Percentiles rank a stretch among this genome's conserved stretches.
Evolutionary conservation across 2,888 invertebrate species (phyloP).

Genomic region (Falcaria lacertinaria): DNA sequence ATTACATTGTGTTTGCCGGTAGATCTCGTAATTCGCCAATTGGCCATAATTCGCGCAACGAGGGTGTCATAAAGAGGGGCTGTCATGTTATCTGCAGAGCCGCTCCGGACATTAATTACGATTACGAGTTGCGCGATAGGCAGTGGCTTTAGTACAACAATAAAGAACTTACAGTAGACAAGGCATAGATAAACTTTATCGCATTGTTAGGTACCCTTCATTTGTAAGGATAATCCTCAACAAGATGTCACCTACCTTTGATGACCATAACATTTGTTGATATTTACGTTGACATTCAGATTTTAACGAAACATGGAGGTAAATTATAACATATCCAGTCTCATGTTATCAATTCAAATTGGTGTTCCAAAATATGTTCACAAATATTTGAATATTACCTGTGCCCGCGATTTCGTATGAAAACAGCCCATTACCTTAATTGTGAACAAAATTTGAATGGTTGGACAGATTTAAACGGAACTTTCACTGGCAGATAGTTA

Average conservation of each 20-base stretch:
- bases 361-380: too few relatives aligned
- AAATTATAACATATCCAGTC: too few relatives aligned
- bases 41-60: constrained; percentile 37
- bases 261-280: too few relatives aligned
- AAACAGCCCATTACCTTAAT: too few relatives aligned
- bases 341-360: too few relatives aligned
- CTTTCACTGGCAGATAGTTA: too few relatives aligned
- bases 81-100: constrained; percentile 37
- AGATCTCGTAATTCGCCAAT: constrained; percentile 37
- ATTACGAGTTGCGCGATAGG: constrained; percentile 31
- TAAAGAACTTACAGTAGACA: constrained; percentile 1
- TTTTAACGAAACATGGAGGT: too few relatives aligned
- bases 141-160: constrained; percentile 1
- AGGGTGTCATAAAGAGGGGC: constrained; percentile 49
- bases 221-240: not conserved
- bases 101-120: constrained; percentile 52
- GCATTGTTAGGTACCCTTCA: not conserved
- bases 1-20: constrained; percentile 27
- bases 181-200: constrained; percentile 1
- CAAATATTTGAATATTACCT: too few relatives aligned
- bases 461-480: too few relatives aligned
- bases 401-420: too few relatives aligned
- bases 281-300: too few relatives aligned
- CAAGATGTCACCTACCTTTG: not conserved
- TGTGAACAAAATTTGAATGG: too few relatives aligned